phyloP scores from a whole-genome alignment of 2,113 vertebrate genomes.

The Strix uralensis region DNA sequence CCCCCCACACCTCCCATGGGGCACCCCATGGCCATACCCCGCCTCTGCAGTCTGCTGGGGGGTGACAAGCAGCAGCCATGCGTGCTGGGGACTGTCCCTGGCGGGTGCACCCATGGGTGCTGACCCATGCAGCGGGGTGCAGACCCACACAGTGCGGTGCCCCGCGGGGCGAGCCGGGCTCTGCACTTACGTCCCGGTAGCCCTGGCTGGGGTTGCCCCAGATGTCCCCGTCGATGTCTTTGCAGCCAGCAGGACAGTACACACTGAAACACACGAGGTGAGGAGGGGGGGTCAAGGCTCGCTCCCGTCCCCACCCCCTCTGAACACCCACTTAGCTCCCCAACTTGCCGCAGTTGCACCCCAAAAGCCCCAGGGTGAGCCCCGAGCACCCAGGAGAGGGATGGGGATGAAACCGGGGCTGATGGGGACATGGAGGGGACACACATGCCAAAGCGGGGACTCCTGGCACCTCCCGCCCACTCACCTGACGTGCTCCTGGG shows the following conservation, averaged over 20 bases:
- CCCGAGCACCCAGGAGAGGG: background rate
- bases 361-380: background rate
- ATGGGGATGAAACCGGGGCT: background rate
- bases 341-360: rapidly evolving
- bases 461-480: background rate
- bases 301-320: rapidly evolving
- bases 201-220: constrained; percentile 82
- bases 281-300: background rate
- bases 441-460: background rate
- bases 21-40: background rate
- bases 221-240: constrained; percentile 80
- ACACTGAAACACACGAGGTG: constrained; percentile 56
- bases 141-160: no score
- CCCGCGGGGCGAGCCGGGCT: rapidly evolving
- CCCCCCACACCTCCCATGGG: background rate
- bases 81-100: rapidly evolving
- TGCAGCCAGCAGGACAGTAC: constrained; percentile 87
- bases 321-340: background rate
- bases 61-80: background rate
- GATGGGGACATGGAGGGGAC: background rate
- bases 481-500: constrained; percentile 76
- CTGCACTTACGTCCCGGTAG: constrained; percentile 85
- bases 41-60: background rate
- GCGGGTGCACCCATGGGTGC: background rate
- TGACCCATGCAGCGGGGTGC: no score